Base-by-base conservation (phyloP, 2,888 invertebrate species). In the Sphaerophoria rueppellii region DNA sequence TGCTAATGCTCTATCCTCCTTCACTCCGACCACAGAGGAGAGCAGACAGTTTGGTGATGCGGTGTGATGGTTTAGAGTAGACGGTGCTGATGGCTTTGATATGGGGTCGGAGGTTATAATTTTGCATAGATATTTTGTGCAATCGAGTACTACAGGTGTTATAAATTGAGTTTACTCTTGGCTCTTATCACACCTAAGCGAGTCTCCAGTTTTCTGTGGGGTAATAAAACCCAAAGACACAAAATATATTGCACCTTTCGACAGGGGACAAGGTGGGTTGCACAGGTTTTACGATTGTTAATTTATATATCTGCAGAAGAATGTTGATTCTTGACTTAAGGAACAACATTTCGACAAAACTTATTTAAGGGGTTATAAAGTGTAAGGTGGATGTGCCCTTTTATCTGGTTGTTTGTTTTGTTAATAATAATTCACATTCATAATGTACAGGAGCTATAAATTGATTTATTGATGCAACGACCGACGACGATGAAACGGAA, bases 301-400 rank as follows among this genome's bases (percentile, higher is more conserved):
- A 67, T 67, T 48, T 67, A 52, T 52, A 34, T 34, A 7, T 9
- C 12, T 12, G 12, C 9, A 9, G 9, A 9, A 9, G 9, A 67
- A 67, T 24, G 52, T 52, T 54, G 54, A 34, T 67, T 67, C 35
- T 24, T 24, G 4, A 16, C 65, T 67, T 24, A 67, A 67, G 24
- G 52, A 67, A 67, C 24, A 24, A 24, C 52, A 54, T 67, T 40
- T 67, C 37, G 24, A 24, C 24, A 24, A 52, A 67, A 67, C 67
- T 67, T 67, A 52, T 67, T 67, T 54, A 54, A 67, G 50, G 52
- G 67, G 54, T 67, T 40, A 52, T 65, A 65, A 63, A 63, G 48
- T 48, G 48, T 24, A 43, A 24, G 24, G 24, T 24, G 24, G 24
- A 24, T 24, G 24, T 24, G 24, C 24, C 24, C 24, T 24, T 24